A percentile compares a stretch with the other conserved stretches of the same genome.
Evolutionary conservation across 2,888 invertebrate genomes (phyloP).

Genomic region (Noctua janthina): DNA sequence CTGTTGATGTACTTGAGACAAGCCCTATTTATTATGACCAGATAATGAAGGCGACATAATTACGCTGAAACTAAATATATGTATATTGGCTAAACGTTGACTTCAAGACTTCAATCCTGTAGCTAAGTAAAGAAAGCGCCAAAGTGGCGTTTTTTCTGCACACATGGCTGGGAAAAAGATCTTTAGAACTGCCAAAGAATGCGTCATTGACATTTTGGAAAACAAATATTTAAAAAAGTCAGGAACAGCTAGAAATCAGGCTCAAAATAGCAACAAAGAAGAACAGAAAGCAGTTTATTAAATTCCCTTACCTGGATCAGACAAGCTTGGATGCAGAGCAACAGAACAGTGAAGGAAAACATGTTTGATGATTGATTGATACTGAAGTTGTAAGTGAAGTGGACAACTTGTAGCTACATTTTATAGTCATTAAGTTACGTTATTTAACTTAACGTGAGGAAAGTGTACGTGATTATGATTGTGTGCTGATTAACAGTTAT

Average conservation of each 20-base stretch:
- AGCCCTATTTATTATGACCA: not conserved
- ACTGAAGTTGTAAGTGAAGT: conserved; percentile 17
- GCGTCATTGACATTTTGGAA: not conserved
- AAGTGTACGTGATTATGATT: conserved; percentile 32
- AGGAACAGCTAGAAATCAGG: not conserved
- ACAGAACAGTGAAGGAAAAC: conserved; percentile 68
- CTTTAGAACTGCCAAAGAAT: not conserved
- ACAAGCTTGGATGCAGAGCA: conserved; percentile 73
- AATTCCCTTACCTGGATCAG: conserved; percentile 69
- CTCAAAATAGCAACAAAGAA: not conserved
- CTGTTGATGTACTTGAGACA: not conserved
- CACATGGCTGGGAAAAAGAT: too few relatives aligned
- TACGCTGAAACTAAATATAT: not conserved
- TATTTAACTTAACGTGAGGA: not conserved
- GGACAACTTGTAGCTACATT: not conserved
- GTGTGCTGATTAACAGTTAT: not conserved
- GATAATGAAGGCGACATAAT: not conserved
- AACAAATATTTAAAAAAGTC: not conserved
- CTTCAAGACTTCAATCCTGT: not conserved
- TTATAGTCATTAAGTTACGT: conserved; percentile 33
- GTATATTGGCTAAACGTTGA: not conserved
- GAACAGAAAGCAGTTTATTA: not conserved
- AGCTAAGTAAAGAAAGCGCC: not conserved
- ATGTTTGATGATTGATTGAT: conserved; percentile 56
- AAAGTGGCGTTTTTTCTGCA: not conserved